phyloP scores from a whole-genome alignment of 2,797 vertebrate species.

The Crax fasciolata region DNA sequence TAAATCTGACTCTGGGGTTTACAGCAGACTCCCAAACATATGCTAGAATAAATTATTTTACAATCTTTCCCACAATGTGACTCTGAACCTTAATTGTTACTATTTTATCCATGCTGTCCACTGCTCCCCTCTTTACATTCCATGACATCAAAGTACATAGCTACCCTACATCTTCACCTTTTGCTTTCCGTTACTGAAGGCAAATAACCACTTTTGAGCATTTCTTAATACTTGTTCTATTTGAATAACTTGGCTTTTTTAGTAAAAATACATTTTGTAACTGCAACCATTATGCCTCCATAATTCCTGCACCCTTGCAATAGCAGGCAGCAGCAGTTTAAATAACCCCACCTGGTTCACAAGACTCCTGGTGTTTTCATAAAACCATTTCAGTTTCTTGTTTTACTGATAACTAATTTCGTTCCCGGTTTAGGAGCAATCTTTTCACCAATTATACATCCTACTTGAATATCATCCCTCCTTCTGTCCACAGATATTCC shows the following conservation, averaged over 20 bases:
- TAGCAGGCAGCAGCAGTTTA: not conserved
- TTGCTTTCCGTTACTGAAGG: not conserved
- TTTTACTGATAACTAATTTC: not conserved
- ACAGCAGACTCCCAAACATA: not conserved
- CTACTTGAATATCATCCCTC: not conserved
- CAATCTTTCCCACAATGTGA: not conserved
- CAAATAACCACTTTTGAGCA: not conserved
- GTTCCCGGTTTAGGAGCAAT: constrained; percentile 25
- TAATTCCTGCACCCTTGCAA: not conserved
- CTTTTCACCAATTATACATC: constrained; percentile 11
- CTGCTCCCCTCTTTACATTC: not conserved
- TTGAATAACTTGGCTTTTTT: not conserved
- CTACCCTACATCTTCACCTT: not conserved
- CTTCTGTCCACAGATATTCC: not conserved
- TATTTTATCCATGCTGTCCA: not conserved
- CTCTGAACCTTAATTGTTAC: not conserved
- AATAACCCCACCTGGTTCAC: not conserved
- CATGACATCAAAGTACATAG: not conserved
- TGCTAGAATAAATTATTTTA: not conserved
- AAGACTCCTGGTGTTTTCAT: not conserved
- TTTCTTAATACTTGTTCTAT: not conserved
- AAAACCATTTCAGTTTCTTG: constrained; percentile 3
- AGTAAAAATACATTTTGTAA: not conserved
- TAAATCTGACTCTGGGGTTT: not conserved
- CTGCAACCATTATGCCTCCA: not conserved